Conservation (phyloP, 2,888 invertebrate genomes). For the Steromphala cineraria region DNA sequence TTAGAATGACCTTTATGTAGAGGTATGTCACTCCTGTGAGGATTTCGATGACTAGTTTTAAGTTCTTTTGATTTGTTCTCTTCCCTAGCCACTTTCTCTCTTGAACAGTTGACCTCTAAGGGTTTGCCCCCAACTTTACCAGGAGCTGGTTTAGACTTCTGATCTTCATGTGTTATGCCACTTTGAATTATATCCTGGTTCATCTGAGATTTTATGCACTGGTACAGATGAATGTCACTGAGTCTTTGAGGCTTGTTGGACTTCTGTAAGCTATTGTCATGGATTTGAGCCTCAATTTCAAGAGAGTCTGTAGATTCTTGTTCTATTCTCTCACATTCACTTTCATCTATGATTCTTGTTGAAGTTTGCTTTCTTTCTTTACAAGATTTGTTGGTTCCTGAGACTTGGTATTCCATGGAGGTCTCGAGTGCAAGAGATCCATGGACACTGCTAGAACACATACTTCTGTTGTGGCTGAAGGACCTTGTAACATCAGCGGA, state of each 20-base stretch:
- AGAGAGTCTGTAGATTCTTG: background rate
- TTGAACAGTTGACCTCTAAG: too few relatives aligned
- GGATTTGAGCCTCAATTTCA: conserved; percentile 2
- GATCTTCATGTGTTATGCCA: background rate
- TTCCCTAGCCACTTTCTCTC: too few relatives aligned
- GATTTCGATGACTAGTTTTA: too few relatives aligned
- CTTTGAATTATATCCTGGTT: background rate
- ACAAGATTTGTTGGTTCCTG: background rate
- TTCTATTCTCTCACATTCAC: too few relatives aligned
- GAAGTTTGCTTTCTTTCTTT: background rate
- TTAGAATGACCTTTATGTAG: too few relatives aligned
- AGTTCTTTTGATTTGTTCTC: too few relatives aligned
- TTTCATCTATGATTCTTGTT: too few relatives aligned
- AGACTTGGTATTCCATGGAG: too few relatives aligned
- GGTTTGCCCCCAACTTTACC: too few relatives aligned
- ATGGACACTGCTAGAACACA: background rate
- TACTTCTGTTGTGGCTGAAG: background rate
- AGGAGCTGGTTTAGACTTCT: background rate
- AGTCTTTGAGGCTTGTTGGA: background rate
- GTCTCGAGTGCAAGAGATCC: background rate
- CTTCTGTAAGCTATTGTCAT: background rate
- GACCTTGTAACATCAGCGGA: background rate
- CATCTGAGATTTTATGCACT: background rate
- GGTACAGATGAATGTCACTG: background rate
- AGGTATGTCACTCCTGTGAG: too few relatives aligned